Evolutionary conservation across 1,140 invertebrate genomes (phyloP), one percentile per base, ranked within the genome.

Genomic region (Pantala flavescens): DNA sequence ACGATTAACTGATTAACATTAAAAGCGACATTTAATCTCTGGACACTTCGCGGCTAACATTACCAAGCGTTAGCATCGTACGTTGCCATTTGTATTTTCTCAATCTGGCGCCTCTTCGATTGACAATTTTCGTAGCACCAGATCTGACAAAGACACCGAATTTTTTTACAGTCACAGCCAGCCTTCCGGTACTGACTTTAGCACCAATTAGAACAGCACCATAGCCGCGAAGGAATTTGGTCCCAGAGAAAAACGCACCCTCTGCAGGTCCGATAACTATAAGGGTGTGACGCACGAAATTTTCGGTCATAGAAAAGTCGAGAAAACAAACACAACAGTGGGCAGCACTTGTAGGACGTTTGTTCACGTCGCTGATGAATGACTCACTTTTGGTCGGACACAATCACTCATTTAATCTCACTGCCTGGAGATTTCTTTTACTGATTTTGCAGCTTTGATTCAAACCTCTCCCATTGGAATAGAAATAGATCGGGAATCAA

Each of bases 181-280:
- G 49, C 49, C 49, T 21, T 63, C 16, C 49, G n/a, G 49, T 21
- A 63, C 49, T 63, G 49, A 63, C 49, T 36, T 63, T 63, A 63
- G 49, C 49, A 63, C 49, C 49, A 63, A 63, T 63, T 5, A 63
- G 49, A 63, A 63, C 49, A 63, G 49, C 49, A 63, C 49, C 49
- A 63, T 21, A 12, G 49, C 49, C 49, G 14, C 49, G 49, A 63
- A 19, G 5, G 5, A 63, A 9, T 36, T 63, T 7, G 49, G 49
- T 16, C n/a, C n/a, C 49, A 36, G 28, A 36, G 28, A 36, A 21
- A 63, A 14, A 63, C 49, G n/a, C 49, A 63, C 49, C 49, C 5
- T 21, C n/a, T 7, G 5, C 12, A 21, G n/a, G 49, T 63, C n/a
- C 49, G n/a, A 19, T 63, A 21, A 63, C 49, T 16, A 3, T 3